Base-by-base conservation (phyloP, 1,140 invertebrate species). In the Ostrea edulis region DNA sequence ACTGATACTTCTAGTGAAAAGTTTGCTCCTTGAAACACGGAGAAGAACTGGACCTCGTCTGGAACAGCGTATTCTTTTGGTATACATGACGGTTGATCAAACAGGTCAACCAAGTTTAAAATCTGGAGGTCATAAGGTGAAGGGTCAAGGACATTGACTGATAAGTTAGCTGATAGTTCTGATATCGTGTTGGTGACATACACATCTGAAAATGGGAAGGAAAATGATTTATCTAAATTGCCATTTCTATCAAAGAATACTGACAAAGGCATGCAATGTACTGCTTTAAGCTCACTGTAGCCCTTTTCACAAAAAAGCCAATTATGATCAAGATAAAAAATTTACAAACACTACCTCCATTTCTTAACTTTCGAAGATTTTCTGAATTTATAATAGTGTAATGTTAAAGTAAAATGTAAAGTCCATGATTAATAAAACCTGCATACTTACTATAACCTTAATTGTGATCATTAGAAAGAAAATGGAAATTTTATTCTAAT, bases 1-100 rank as follows among this genome's bases (percentile, higher is more conserved):
- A 85, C 84, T 7, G 84, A 62, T 14, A 35, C 84, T 35, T 85
- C 84, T 12, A 85, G 65, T 8, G 53, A 55, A n/a, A 85, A 85
- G 20, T 53, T 44, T 9, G 53, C 84, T 25, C 55, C 84, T 35
- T 62, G 53, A n/a, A 85, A 85, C 17, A 85, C 84, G 0, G 84
- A 53, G 29, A 85, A 58, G 35, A 55, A 58, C 22, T 55, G 53
- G 17, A 22, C 22, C n/a, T 85, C 12, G 4, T 17, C 22, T 17
- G 54, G 55, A 8, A 55, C 35, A 17, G 7, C 2, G 12, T 35
- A 58, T 11, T 25, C 22, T 0, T 58, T 20, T 17, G 84, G 84
- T 22, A 62, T 12, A 85, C 84, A 85, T 2, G 84, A 85, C 0
- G 84, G 84, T 29, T 58, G 29, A 51, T 85, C 84, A 85, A 11